These are phyloP conservation scores for Lytechinus pictus DNA, from an alignment of 35 echinoderm and acorn worm genomes.

Conservation along the genomic window DNA sequence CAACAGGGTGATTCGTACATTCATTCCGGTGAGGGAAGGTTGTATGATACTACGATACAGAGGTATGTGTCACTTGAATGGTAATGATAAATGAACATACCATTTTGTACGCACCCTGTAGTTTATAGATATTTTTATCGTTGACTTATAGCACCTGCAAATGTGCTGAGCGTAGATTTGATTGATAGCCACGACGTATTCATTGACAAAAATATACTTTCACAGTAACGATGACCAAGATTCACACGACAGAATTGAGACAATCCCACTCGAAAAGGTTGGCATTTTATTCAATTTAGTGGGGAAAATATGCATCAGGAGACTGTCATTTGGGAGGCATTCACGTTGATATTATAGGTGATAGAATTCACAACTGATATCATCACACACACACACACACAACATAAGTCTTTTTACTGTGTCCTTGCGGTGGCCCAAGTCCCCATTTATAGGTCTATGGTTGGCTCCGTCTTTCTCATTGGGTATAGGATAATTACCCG, in stretches of 20 bases:
- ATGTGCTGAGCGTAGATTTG: background rate
- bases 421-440: too few species aligned
- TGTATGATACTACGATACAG: too few species aligned
- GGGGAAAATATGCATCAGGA: background rate
- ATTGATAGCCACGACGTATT: background rate
- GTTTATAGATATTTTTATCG: background rate
- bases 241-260: background rate
- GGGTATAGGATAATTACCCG: too few species aligned
- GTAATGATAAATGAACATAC: background rate
- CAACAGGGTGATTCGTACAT: too few species aligned
- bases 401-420: too few species aligned
- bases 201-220: background rate
- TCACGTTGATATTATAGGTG: background rate
- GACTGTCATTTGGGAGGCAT: background rate
- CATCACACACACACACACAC: too few species aligned
- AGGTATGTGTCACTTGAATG: too few species aligned
- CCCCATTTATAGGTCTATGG: too few species aligned
- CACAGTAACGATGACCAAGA: background rate
- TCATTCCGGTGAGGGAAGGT: too few species aligned
- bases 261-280: background rate
- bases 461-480: too few species aligned
- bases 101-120: background rate
- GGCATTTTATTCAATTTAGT: background rate
- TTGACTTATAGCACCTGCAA: background rate
- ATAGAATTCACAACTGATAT: too few species aligned